Conservation (phyloP, 2,797 vertebrate species). For the Catostomus latipinnis region DNA sequence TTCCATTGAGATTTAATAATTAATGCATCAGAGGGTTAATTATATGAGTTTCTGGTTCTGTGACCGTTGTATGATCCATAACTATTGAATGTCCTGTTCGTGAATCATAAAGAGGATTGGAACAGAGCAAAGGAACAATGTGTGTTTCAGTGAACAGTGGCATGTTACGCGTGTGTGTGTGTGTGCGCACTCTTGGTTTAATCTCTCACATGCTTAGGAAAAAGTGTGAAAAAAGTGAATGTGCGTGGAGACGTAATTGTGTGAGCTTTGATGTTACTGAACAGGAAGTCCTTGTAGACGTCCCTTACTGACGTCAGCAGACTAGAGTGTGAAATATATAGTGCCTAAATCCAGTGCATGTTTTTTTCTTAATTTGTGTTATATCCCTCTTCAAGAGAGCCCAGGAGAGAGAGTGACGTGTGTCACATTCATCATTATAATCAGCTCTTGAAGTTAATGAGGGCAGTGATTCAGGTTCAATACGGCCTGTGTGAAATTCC, state of each 20-base stretch:
- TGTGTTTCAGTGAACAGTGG: neutral
- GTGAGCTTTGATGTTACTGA: conserved; percentile 65
- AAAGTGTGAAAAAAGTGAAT: conserved; percentile 38
- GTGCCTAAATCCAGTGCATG: conserved; percentile 57
- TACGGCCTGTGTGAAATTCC: conserved; percentile 69
- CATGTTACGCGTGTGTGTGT: conserved; percentile 21
- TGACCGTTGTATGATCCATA: no score
- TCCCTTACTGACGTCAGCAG: conserved; percentile 67
- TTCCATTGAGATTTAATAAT: no score
- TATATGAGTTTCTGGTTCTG: no score
- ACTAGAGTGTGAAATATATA: conserved; percentile 49
- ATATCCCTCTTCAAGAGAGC: conserved; percentile 46
- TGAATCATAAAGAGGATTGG: no score
- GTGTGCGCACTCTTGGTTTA: conserved; percentile 20
- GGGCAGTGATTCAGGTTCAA: conserved; percentile 76
- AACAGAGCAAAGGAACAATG: neutral
- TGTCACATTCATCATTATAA: conserved; percentile 71
- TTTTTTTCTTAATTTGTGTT: conserved; percentile 23
- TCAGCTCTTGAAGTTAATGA: conserved; percentile 70
- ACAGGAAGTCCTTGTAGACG: conserved; percentile 67
- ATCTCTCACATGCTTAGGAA: conserved; percentile 7
- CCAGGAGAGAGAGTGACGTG: conserved; percentile 63
- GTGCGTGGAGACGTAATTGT: conserved; percentile 37
- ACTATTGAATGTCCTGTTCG: no score
- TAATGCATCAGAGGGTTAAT: no score